Conservation (phyloP, 2,113 vertebrate genomes). For the Motacilla alba region DNA sequence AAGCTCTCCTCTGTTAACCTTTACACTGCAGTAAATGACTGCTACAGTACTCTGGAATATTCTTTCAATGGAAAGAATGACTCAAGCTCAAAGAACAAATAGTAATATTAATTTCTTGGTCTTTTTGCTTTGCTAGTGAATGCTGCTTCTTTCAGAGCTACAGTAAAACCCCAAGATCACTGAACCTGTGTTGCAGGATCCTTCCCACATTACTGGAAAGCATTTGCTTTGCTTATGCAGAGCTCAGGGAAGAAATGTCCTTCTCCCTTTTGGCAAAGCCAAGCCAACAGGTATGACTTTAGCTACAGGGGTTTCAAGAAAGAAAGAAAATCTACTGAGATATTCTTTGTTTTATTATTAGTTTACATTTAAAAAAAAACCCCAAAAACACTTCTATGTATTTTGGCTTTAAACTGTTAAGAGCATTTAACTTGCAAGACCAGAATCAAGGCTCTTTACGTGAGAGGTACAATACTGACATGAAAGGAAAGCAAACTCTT, state of each 20-base stretch:
- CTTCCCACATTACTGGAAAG: neutral
- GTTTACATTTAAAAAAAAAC: neutral
- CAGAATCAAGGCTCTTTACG: neutral
- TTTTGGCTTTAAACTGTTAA: neutral
- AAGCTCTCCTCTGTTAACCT: neutral
- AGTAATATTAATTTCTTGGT: neutral
- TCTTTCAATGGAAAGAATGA: constrained; percentile 54
- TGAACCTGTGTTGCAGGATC: neutral
- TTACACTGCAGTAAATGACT: constrained; percentile 24
- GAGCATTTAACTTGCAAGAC: neutral
- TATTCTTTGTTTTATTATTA: neutral
- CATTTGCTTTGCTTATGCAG: neutral
- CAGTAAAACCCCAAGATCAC: neutral
- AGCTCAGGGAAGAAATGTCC: neutral
- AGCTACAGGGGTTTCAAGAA: neutral
- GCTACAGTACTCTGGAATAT: neutral
- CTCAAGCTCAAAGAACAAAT: neutral
- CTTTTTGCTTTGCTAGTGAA: neutral
- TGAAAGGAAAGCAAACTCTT: neutral
- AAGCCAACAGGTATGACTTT: neutral
- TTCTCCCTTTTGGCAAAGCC: neutral
- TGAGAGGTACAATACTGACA: neutral
- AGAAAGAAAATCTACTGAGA: neutral
- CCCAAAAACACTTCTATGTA: neutral
- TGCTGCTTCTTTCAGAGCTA: neutral